These are phyloP conservation scores for Beroe forskalii DNA, from an alignment of 37 sponge, comb jelly and placozoan genomes.

Conservation along the genomic window DNA sequence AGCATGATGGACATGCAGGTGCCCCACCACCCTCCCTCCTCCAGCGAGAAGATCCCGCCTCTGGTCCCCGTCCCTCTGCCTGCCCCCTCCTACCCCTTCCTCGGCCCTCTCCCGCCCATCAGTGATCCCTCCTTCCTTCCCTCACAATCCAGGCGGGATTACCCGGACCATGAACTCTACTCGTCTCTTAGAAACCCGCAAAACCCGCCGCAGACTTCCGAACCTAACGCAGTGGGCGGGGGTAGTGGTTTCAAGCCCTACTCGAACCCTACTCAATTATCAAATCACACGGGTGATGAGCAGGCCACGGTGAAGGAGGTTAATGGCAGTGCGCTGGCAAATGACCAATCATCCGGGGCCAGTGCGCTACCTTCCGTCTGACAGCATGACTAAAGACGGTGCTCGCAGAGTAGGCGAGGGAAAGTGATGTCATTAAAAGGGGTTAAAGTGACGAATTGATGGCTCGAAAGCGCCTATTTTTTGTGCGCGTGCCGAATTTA, in stretches of 20 bases:
- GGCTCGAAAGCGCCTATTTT: no score
- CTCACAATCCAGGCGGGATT: neutral
- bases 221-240: no score
- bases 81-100: neutral
- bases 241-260: neutral
- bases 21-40: neutral
- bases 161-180: neutral
- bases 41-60: conserved; percentile 41
- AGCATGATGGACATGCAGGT: neutral
- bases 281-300: neutral
- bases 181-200: neutral
- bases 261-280: no score
- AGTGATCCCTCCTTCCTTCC: neutral
- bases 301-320: neutral
- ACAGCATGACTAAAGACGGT: no score
- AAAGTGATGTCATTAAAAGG: no score
- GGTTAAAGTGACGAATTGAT: no score
- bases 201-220: neutral
- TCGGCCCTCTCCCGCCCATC: neutral
- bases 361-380: no score
- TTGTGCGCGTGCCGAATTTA: no score
- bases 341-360: no score
- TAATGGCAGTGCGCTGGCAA: neutral
- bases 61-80: conserved; percentile 53
- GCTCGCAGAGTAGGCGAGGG: no score